These are phyloP conservation scores for Cossypha caffra DNA, from an alignment of 2,797 vertebrate species.

Conservation along the genomic window DNA sequence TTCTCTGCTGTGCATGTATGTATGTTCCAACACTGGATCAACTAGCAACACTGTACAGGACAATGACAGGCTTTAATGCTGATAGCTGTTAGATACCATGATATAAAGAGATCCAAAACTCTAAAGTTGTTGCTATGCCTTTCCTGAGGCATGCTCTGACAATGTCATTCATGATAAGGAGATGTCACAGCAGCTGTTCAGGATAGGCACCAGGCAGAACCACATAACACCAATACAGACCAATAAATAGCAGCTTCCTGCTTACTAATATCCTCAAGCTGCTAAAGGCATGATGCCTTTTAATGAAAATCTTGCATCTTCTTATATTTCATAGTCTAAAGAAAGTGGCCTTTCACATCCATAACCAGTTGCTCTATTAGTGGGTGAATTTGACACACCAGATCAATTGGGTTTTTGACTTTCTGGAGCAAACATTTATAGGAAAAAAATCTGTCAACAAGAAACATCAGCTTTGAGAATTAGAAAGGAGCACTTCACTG, in stretches of 20 bases:
- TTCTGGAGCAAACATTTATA: background rate
- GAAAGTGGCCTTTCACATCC: background rate
- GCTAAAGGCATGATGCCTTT: background rate
- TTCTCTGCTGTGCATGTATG: no score
- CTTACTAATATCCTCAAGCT: background rate
- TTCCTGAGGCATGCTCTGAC: background rate
- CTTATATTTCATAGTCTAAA: background rate
- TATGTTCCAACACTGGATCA: background rate
- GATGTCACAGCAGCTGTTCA: background rate
- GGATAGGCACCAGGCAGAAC: background rate
- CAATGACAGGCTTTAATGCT: background rate
- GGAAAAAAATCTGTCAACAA: background rate
- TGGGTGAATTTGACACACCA: fast-evolving
- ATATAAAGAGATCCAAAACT: background rate
- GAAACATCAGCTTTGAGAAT: background rate
- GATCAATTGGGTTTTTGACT: background rate
- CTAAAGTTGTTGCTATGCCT: background rate
- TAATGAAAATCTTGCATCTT: background rate
- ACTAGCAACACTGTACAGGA: background rate
- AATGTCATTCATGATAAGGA: background rate
- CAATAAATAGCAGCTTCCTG: background rate
- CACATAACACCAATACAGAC: background rate
- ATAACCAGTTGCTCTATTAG: background rate
- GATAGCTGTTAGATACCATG: background rate
- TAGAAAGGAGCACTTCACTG: background rate